Base-by-base conservation (phyloP, 2,797 vertebrate genomes). In the Telmatherina bonti region DNA sequence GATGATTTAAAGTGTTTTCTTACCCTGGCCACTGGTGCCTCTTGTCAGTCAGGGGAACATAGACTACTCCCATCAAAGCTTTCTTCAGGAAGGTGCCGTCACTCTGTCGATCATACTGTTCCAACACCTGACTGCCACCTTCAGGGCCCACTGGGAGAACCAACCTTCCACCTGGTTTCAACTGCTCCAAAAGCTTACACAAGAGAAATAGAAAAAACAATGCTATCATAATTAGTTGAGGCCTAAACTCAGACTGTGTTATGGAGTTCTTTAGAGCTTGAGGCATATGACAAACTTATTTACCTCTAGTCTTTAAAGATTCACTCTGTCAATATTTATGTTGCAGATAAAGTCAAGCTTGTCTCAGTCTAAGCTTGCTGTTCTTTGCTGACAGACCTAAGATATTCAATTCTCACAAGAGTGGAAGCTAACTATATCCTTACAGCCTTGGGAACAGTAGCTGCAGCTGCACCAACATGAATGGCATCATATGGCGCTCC, bases 1-100 rank as follows among this genome's bases (percentile, higher is more conserved):
- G 49, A 6, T 5, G 8, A 10, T 35, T 36, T 43, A 9, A 9
- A 20, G 45, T 60, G 9, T 66, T 41, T 43, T 55, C 3, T 20
- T 94, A 97, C 96, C 95, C 92, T 36, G 95, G 94, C 95, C 95
- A 96, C 87, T 98, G 97, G 62, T 69, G 94, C 4, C 93, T 93
- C 82, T 93, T 96, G 90, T 97, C 96, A n/a, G 96, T 97, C 79
- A 98, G 91, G 0, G 97, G 97, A 33, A 98, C 95, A 2, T 97
- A 97, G 79, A 97, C 88, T 55, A 98, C 97, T 1, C 96, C 95
- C 97, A 98, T 98, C 80, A 98, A 91, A 2, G 94, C 93, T 16
- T 91, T 96, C 80, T 94, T 96, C 0, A 95, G 43, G 60, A 97
- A 94, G 38, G 92, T 93, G 45, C 96, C 96, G 0, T 97, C 95